phyloP scores from a whole-genome alignment of 2,888 invertebrate species.

The Calliopum simillimum region DNA sequence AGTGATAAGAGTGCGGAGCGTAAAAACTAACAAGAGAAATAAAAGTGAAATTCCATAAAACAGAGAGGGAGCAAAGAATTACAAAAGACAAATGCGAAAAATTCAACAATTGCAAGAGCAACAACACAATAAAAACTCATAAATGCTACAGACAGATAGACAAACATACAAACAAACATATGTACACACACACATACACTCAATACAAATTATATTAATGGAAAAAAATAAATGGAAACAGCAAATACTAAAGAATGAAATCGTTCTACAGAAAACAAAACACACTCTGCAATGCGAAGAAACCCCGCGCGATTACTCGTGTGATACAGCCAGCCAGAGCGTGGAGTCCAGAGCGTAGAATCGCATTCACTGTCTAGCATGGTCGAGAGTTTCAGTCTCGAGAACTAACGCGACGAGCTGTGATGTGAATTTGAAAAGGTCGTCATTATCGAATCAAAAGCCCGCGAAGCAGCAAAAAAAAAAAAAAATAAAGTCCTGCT shows the following conservation, averaged over 20 bases:
- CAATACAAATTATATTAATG: neutral
- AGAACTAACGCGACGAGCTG: constrained; percentile 37
- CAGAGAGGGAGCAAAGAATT: neutral
- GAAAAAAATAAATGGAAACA: neutral
- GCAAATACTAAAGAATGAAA: neutral
- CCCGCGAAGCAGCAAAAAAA: neutral
- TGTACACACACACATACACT: too few species aligned
- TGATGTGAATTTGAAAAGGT: constrained; percentile 30
- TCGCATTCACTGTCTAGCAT: neutral
- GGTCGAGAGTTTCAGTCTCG: constrained; percentile 36
- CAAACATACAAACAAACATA: too few species aligned
- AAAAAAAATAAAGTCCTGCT: constrained; percentile 13
- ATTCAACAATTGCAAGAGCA: neutral
- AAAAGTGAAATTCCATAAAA: neutral
- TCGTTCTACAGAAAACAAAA: neutral
- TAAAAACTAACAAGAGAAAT: neutral
- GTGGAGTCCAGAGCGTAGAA: too few species aligned
- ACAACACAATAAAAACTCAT: neutral
- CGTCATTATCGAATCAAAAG: neutral
- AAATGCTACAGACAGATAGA: neutral
- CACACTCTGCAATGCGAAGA: neutral
- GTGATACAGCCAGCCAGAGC: neutral
- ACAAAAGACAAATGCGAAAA: neutral
- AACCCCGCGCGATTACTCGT: neutral
- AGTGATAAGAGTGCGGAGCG: neutral